Evolutionary conservation across 2,113 vertebrate genomes (phyloP).

Genomic region (Panthera uncia): DNA sequence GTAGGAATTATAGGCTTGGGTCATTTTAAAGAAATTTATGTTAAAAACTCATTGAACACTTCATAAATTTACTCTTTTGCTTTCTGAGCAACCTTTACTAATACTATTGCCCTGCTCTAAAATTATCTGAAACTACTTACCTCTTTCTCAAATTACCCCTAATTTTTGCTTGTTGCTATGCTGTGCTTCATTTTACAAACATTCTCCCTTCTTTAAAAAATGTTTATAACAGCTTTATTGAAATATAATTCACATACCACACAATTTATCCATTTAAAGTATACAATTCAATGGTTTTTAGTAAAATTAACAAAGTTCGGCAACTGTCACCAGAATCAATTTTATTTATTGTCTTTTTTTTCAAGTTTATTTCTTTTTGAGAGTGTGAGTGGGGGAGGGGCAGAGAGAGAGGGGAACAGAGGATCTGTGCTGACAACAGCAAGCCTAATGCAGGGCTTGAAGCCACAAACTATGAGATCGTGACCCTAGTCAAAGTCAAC

Average conservation of each 20-base stretch:
- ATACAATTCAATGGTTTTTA: neutral
- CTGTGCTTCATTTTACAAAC: neutral
- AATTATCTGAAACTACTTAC: neutral
- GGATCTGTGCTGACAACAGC: too few relatives aligned
- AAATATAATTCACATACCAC: neutral
- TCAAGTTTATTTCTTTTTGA: too few relatives aligned
- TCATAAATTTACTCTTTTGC: neutral
- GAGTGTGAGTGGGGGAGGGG: too few relatives aligned
- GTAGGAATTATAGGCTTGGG: neutral
- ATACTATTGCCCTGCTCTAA: neutral
- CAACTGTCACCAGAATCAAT: neutral
- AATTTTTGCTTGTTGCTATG: conserved; percentile 16
- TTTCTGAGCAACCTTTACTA: neutral
- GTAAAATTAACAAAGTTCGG: conserved; percentile 5
- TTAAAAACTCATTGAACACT: conserved; percentile 3
- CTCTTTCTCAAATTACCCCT: neutral
- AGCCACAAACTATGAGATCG: too few relatives aligned
- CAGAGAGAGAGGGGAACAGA: too few relatives aligned
- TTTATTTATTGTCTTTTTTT: neutral
- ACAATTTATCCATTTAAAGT: neutral
- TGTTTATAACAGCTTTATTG: neutral
- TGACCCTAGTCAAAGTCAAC: too few relatives aligned
- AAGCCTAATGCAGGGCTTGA: too few relatives aligned
- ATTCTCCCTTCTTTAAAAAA: neutral
- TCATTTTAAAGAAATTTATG: conserved; percentile 39